Evolutionary conservation across 2,113 vertebrate genomes (phyloP).

Genomic region (Callithrix jacchus): DNA sequence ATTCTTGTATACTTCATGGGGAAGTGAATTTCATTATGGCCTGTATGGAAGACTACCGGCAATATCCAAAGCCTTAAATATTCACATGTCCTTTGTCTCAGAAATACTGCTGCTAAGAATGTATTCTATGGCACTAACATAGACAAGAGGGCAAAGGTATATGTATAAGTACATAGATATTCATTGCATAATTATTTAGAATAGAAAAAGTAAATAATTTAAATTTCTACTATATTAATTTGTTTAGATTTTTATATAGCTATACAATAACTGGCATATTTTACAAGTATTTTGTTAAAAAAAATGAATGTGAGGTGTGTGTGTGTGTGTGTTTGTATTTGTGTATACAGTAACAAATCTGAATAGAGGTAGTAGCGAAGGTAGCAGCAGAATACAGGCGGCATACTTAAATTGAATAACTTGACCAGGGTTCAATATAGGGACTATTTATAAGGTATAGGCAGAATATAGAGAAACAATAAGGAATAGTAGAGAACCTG

Average conservation of each 20-base stretch:
- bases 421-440: not conserved
- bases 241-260: slow-evolving; percentile 21
- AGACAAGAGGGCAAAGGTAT: not conserved
- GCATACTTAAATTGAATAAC: not conserved
- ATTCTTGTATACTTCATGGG: not conserved
- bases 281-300: not conserved
- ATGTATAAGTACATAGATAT: not conserved
- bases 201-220: not conserved
- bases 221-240: slow-evolving; percentile 33
- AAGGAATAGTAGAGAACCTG: not conserved
- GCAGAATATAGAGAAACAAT: not conserved
- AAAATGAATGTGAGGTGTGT: not conserved
- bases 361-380: not conserved
- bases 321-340: not conserved
- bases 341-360: not conserved
- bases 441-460: not conserved
- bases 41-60: not conserved
- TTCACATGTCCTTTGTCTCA: not conserved
- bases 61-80: slow-evolving; percentile 29
- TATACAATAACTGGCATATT: not conserved
- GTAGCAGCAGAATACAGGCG: not conserved
- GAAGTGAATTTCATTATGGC: not conserved
- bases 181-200: not conserved
- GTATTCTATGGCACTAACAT: not conserved
- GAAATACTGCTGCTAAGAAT: slow-evolving; percentile 8